phyloP scores from a whole-genome alignment of 2,113 vertebrate species.

The Centrocercus urophasianus region DNA sequence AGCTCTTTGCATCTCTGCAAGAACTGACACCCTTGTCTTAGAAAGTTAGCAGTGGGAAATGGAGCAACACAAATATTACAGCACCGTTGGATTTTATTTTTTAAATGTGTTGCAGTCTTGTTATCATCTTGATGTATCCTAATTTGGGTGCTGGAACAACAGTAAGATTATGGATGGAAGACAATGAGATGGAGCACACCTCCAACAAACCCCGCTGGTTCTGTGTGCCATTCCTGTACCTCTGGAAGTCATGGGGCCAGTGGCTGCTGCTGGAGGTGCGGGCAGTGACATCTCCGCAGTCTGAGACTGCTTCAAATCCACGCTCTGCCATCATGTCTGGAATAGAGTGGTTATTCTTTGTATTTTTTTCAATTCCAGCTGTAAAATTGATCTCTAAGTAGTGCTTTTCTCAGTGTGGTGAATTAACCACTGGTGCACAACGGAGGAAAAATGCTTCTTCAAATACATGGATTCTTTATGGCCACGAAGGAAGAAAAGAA shows the following conservation, averaged over 20 bases:
- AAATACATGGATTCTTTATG: background rate
- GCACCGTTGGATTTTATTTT: background rate
- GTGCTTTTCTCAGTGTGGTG: background rate
- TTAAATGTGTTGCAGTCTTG: background rate
- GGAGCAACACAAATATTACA: background rate
- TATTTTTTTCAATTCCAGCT: background rate
- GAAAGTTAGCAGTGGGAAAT: background rate
- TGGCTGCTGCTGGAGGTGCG: background rate
- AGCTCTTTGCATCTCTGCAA: background rate
- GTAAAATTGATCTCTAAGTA: conserved; percentile 14
- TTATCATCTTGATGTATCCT: background rate
- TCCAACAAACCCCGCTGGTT: too few species aligned
- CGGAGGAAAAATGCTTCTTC: conserved; percentile 18
- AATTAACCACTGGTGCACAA: conserved; percentile 18
- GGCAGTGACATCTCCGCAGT: background rate
- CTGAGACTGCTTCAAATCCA: background rate
- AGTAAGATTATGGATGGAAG: background rate
- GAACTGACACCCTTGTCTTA: background rate
- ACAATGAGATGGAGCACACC: too few species aligned
- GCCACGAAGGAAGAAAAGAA: background rate
- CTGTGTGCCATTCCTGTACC: background rate
- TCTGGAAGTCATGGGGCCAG: too few species aligned
- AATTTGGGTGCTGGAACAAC: background rate
- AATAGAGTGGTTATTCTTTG: background rate
- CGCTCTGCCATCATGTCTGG: background rate